phyloP scores from a whole-genome alignment of 2,113 vertebrate genomes.

The Carassius gibelio region DNA sequence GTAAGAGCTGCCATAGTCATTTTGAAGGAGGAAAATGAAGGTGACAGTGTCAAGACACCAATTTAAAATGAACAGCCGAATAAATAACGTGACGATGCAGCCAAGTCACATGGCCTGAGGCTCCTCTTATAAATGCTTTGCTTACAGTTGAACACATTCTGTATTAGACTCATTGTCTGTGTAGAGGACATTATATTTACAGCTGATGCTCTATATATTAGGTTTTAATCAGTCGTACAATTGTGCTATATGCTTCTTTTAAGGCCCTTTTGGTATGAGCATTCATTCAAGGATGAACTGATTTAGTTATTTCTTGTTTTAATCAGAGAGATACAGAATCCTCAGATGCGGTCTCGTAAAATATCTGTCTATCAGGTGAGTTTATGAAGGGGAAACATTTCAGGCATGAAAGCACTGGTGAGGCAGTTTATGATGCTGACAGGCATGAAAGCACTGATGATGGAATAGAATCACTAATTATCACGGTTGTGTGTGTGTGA shows the following conservation, averaged over 20 bases:
- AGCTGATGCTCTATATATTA: background rate
- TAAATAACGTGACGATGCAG: background rate
- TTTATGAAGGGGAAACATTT: conserved; percentile 44
- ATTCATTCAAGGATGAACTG: background rate
- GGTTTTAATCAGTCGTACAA: background rate
- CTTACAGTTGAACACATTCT: conserved; percentile 5
- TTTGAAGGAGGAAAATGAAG: conserved; percentile 18
- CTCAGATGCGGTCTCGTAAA: conserved; percentile 9
- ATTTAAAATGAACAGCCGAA: background rate
- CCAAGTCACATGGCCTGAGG: background rate
- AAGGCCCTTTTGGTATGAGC: background rate
- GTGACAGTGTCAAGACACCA: conserved; percentile 27
- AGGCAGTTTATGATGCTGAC: conserved; percentile 44
- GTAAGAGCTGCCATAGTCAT: conserved; percentile 2
- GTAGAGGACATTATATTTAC: background rate
- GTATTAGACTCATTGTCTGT: background rate
- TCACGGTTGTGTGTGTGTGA: conserved; percentile 32
- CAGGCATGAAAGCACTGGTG: conserved; percentile 15
- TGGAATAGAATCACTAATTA: conserved; percentile 44
- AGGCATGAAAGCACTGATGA: conserved; percentile 41
- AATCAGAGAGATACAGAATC: conserved; percentile 18
- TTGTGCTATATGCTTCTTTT: background rate
- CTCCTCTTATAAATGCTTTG: background rate
- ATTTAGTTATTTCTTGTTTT: conserved; percentile 20
- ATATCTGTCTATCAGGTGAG: conserved; percentile 42